phyloP scores from a whole-genome alignment of 2,888 invertebrate species.

The Rhagonycha fulva region DNA sequence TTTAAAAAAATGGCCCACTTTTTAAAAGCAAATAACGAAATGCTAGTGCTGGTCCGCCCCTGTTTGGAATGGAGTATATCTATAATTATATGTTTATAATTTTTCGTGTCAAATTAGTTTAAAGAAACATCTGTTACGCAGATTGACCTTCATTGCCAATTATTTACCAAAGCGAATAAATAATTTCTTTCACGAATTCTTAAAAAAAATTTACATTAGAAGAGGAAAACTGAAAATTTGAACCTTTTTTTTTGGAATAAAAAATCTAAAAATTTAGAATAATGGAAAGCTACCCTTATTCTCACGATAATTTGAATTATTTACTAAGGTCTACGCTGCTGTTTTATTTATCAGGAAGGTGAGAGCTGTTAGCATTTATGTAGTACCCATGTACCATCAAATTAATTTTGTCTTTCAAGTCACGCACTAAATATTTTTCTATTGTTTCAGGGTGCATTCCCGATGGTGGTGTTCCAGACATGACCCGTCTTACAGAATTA shows the following conservation, averaged over 20 bases:
- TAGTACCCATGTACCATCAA: neutral
- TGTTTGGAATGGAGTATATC: no score
- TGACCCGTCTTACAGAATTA: constrained; percentile 89
- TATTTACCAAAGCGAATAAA: neutral
- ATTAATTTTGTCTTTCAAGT: neutral
- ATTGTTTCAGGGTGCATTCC: constrained; percentile 58
- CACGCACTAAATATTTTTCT: neutral
- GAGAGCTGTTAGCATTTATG: neutral
- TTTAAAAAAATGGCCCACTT: no score
- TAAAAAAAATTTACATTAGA: neutral
- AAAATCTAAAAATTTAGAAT: no score
- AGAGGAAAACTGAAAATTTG: neutral
- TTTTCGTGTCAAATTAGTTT: neutral
- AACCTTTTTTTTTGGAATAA: neutral
- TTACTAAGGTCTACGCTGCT: neutral
- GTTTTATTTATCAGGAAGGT: neutral
- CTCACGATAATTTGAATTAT: neutral
- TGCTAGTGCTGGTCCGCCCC: no score
- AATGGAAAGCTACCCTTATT: neutral
- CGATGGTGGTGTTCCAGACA: constrained; percentile 84
- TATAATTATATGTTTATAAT: no score
- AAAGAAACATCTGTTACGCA: neutral
- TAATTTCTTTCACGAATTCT: neutral
- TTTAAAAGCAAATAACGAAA: no score
- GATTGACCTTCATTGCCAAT: neutral